Percentiles rank a stretch among this genome's conserved stretches.
Conservation (phyloP, 2,113 vertebrate species). For the Syngnathoides biaculeatus region DNA sequence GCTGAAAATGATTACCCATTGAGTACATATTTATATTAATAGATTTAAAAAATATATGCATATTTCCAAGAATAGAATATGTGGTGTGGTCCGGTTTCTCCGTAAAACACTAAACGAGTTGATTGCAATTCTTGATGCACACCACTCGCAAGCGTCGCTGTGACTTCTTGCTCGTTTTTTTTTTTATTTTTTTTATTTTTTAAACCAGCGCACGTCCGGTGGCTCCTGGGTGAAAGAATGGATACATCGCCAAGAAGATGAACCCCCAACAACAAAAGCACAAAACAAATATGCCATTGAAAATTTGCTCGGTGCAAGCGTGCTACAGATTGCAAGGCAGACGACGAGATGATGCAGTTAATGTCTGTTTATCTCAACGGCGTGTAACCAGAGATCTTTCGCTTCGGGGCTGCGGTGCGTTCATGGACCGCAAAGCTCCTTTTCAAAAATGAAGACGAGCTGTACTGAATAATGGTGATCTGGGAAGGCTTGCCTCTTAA, state of each 20-base stretch:
- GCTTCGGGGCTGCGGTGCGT: constrained; percentile 28
- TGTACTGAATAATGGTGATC: constrained; percentile 28
- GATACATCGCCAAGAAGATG: constrained; percentile 30
- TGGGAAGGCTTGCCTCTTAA: constrained; percentile 21
- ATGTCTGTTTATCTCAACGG: neutral
- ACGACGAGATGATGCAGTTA: neutral
- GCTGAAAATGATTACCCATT: neutral
- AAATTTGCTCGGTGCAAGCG: neutral
- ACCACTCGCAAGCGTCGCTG: constrained; percentile 54
- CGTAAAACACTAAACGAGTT: constrained; percentile 1
- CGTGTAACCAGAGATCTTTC: neutral
- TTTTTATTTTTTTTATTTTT: neutral
- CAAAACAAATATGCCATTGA: neutral
- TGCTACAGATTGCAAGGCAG: neutral
- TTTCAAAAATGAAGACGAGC: constrained; percentile 24
- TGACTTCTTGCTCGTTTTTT: constrained; percentile 63
- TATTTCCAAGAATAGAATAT: too few species aligned
- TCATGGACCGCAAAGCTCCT: constrained; percentile 22
- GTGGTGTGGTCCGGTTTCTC: too few species aligned
- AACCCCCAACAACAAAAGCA: neutral
- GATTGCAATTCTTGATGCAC: constrained; percentile 44
- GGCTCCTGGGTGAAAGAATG: constrained; percentile 39
- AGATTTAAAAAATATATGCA: neutral
- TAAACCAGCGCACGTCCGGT: constrained; percentile 41
- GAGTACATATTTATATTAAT: neutral